Base-by-base conservation (phyloP, 2,797 vertebrate species). In the Scomberomorus guttatus region DNA sequence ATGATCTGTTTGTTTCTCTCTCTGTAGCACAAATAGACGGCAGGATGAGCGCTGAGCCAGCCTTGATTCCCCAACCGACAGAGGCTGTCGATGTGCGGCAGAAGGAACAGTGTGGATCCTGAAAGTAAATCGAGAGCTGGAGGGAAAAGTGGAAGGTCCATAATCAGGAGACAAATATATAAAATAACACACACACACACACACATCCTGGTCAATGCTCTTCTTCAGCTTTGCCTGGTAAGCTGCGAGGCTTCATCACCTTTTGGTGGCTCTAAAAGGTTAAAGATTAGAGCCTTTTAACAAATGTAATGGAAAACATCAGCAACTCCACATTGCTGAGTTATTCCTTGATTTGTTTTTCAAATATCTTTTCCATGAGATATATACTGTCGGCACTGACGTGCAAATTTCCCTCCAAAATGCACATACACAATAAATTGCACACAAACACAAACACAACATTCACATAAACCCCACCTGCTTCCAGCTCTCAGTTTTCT, bases 91-190 rank as follows among this genome's bases (percentile, higher is more conserved):
- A 55, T 2, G 32, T 37, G 39, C 58, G 11, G 67, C 56, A 2
- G 18, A 63, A 27, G 52, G 46, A 57, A 17, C 54, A 79, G 8
- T 65, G 79, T 2, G 22, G 77, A 6, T 82, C 83, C 80, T 90
- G 88, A 90, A 67, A 70, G 14, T 90, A 90, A 80, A 52, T 10
- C 0, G 22, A 57, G 72, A 75, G 71, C 72, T 32, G 66, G 74
- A 66, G 13, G 25, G 27, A 15, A 29, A 25, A 11, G 54, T 20
- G 61, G 52, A 29, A 18, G 54, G 1, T 25, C 44, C 10, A 20
- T 22, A 54, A 67, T 24, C 13, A 42, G 24, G 12, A 61, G 3
- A 37, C 24, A 25, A 18, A 75, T 2, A 56, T 29, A 63, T 0
- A 46, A 32, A 48, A n/a, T n/a, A n/a, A 51, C 32, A 59, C 25